A percentile compares a stretch with the other conserved stretches of the same genome.
phyloP scores from a whole-genome alignment of 1,140 invertebrate species.

The Drosophila willistoni region DNA sequence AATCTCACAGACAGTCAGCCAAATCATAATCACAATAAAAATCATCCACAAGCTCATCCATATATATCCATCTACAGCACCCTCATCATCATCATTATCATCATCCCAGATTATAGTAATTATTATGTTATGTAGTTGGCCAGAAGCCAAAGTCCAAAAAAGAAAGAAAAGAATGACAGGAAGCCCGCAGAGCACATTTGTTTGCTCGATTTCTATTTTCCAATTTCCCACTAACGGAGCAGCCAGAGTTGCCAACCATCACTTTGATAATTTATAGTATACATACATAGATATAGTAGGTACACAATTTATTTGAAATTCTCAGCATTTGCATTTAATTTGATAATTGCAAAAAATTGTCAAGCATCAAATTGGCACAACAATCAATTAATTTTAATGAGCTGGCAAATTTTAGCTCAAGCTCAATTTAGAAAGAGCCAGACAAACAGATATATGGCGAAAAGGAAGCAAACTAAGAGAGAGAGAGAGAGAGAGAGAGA shows the following conservation, averaged over 20 bases:
- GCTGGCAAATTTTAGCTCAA: slow-evolving; percentile 37
- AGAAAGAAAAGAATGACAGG: slow-evolving; percentile 40
- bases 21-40: slow-evolving; percentile 45
- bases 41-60: neutral
- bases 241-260: neutral
- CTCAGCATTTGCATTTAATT: slow-evolving; percentile 15
- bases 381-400: slow-evolving; percentile 50
- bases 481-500: neutral
- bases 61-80: neutral
- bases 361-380: slow-evolving; percentile 42
- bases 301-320: neutral
- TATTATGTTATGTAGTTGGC: slow-evolving; percentile 39
- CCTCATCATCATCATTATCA: slow-evolving; percentile 24
- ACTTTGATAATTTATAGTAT: neutral
- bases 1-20: slow-evolving; percentile 41
- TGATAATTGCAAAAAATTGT: slow-evolving; percentile 41
- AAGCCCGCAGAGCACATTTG: slow-evolving; percentile 38
- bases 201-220: neutral
- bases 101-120: slow-evolving; percentile 36
- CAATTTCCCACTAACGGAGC: slow-evolving; percentile 4
- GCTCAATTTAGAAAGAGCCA: slow-evolving; percentile 34
- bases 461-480: neutral
- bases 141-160: slow-evolving; percentile 34
- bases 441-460: neutral
- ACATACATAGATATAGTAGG: too few relatives aligned